Base-by-base conservation (phyloP, 2,113 vertebrate genomes). In the Perca schrenkii region DNA sequence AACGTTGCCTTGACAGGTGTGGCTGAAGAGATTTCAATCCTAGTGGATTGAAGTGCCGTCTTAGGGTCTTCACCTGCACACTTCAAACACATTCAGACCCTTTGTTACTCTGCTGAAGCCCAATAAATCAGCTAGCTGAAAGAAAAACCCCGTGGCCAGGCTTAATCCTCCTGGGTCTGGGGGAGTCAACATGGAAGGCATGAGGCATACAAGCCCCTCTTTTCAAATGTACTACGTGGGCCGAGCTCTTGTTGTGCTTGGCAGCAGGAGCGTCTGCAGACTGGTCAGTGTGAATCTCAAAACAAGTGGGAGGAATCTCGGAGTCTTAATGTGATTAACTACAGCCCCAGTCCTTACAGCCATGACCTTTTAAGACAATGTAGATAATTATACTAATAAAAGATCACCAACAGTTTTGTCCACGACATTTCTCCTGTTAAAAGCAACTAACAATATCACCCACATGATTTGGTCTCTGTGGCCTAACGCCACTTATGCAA, bases 31-130 rank as follows among this genome's bases (percentile, higher is more conserved):
- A 89, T 87, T 86, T 87, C 79, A 81, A 71, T 90, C 91, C 86
- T 80, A 71, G 54, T 34, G 81, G 84, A 89, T 91, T 84, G 86
- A 86, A 92, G 91, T 56, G 80, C 77, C 56, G 72, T 90, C 82
- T 88, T 53, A 56, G 68, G 81, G 87, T 92, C 84, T 86, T 88
- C 86, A 92, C 84, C 89, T 83, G 75, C 83, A 66, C 78, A 91
- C 90, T 91, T 94, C 92, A 94, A 94, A 94, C 85, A 73, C 80
- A 79, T 74, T 67, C 82, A 74, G 71, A 62, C 73, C 88, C 91
- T 94, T 94, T 92, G 89, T 93, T 88, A 92, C 86, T 85, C 66
- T 19, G 69, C 76, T 56, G 69, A 90, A 86, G 76, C 74, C 74
- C 79, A 84, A 90, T 88, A 91, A 91, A 92, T 93, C 92, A 89